Conservation (phyloP, 2,113 vertebrate species). For the Aegithalos caudatus region DNA sequence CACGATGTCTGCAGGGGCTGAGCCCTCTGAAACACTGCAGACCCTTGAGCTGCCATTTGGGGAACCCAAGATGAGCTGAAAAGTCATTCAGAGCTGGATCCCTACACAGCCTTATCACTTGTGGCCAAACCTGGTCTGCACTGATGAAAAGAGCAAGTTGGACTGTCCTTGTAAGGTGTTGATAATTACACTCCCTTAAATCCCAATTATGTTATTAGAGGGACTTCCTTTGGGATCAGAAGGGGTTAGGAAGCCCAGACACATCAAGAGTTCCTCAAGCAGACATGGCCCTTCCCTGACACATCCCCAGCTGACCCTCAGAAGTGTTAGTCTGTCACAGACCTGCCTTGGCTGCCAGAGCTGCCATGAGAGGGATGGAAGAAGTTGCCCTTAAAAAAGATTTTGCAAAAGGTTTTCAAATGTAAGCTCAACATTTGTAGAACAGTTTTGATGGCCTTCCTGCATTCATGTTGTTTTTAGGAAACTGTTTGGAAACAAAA, state of each 20-base stretch:
- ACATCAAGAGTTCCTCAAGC: not conserved
- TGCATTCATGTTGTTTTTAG: not conserved
- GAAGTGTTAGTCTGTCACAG: not conserved
- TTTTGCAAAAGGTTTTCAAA: not conserved
- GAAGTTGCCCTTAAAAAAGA: not conserved
- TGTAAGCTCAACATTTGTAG: not conserved
- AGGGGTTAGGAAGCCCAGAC: not conserved
- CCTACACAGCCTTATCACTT: not conserved
- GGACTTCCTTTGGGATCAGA: not conserved
- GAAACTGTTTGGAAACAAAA: conserved; percentile 24
- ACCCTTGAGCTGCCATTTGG: not conserved
- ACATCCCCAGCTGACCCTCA: not conserved
- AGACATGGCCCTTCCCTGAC: not conserved
- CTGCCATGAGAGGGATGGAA: not conserved
- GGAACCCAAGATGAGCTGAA: not conserved
- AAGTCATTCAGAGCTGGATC: not conserved
- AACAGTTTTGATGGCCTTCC: not conserved
- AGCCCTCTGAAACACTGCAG: not conserved
- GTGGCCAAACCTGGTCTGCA: not conserved
- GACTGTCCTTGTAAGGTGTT: not conserved
- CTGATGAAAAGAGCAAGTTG: not conserved
- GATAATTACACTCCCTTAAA: not conserved
- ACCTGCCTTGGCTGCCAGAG: not conserved
- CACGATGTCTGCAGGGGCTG: not conserved
- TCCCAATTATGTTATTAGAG: not conserved